These are phyloP conservation scores for Oedothorax gibbosus DNA, from an alignment of 1,140 invertebrate species.

Conservation along the genomic window DNA sequence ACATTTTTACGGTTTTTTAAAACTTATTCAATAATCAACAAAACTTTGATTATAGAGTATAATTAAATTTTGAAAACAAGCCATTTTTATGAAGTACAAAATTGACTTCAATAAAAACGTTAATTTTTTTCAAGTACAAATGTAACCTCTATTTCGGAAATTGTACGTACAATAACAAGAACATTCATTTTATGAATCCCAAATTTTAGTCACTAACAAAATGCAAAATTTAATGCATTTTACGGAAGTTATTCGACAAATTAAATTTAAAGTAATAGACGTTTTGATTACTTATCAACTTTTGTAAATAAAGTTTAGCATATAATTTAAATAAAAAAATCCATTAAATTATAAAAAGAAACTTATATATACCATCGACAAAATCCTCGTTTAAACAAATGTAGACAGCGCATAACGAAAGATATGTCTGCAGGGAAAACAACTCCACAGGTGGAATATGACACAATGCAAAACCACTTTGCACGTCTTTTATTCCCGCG, in stretches of 20 bases:
- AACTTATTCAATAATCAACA: neutral
- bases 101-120: neutral
- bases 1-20: neutral
- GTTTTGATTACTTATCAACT: neutral
- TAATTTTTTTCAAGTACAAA: neutral
- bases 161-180: neutral
- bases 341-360: neutral
- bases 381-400: neutral
- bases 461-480: conserved; percentile 8
- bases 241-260: neutral
- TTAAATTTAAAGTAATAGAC: neutral
- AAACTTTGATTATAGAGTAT: neutral
- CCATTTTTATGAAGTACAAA: neutral
- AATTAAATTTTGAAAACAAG: neutral
- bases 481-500: conserved; percentile 2
- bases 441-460: conserved; percentile 17
- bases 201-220: neutral
- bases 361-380: neutral
- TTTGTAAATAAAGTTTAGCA: neutral
- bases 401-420: neutral
- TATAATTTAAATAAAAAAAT: too few species aligned
- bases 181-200: neutral
- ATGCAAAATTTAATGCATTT: neutral
- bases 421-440: neutral
- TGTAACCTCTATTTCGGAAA: neutral